These are phyloP conservation scores for Drosophila subpulchrella DNA, from an alignment of 1,140 invertebrate genomes.

Conservation along the genomic window DNA sequence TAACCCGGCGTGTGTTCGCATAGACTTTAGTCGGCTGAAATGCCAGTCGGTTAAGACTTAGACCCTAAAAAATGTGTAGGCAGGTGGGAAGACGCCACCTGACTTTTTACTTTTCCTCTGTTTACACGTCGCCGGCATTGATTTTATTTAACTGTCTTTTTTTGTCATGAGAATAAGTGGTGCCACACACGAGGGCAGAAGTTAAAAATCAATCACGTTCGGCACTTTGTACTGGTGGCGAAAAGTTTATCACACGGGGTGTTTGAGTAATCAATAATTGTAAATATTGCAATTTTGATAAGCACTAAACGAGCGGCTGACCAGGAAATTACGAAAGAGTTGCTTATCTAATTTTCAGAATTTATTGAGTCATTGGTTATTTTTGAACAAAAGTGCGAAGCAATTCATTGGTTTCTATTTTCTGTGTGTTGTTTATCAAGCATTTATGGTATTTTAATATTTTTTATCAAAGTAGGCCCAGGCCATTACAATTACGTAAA, in stretches of 20 bases:
- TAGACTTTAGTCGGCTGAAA: slow-evolving; percentile 35
- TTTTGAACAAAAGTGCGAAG: neutral
- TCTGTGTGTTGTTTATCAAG: no score
- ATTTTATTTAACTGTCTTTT: slow-evolving; percentile 35
- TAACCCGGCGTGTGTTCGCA: slow-evolving; percentile 12
- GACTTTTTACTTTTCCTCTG: slow-evolving; percentile 26
- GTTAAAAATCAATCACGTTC: slow-evolving; percentile 36
- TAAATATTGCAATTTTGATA: slow-evolving; percentile 35
- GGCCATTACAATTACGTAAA: slow-evolving; percentile 6
- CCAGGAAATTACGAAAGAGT: slow-evolving; percentile 23
- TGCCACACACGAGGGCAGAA: slow-evolving; percentile 16
- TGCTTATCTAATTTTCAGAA: slow-evolving; percentile 21
- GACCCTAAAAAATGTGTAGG: neutral
- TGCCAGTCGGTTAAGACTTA: slow-evolving; percentile 15
- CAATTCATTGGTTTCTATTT: neutral
- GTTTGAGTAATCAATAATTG: slow-evolving; percentile 21
- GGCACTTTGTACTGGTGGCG: slow-evolving; percentile 16
- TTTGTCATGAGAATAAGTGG: slow-evolving; percentile 40
- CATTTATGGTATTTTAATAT: no score
- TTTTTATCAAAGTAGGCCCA: no score
- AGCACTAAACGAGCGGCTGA: slow-evolving; percentile 11
- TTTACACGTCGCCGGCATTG: slow-evolving; percentile 36
- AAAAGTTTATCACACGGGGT: slow-evolving; percentile 26
- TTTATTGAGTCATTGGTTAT: neutral
- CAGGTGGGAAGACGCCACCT: slow-evolving; percentile 41